phyloP scores from a whole-genome alignment of 23 tunicate genomes.

The Halocynthia aurantium region DNA sequence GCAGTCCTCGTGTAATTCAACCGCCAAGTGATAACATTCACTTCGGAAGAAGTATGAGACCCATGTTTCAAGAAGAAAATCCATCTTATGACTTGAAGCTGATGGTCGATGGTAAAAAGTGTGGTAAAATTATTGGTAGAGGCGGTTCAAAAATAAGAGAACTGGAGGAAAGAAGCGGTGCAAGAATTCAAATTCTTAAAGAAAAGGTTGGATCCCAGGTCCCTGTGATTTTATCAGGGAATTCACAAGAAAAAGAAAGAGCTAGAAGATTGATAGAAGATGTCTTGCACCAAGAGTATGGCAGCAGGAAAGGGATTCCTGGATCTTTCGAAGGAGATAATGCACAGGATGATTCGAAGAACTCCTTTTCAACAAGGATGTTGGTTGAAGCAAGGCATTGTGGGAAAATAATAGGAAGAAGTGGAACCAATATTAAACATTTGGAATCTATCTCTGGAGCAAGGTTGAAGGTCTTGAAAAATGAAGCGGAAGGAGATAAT shows the following conservation, averaged over 20 bases:
- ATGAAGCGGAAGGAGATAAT: not conserved
- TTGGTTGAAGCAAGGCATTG: not conserved
- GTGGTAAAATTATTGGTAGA: conserved; percentile 61
- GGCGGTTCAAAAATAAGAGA: conserved; percentile 74
- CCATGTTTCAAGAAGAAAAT: too few species aligned
- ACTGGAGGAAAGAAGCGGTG: conserved; percentile 49
- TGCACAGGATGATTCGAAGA: too few species aligned
- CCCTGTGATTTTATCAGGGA: conserved; percentile 16
- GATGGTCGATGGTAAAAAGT: conserved; percentile 21
- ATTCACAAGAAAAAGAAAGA: not conserved
- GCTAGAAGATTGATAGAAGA: not conserved
- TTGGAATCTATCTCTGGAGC: not conserved
- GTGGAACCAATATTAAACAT: not conserved
- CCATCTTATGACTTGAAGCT: not conserved
- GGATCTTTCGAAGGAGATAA: too few species aligned
- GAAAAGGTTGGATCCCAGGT: conserved; percentile 5
- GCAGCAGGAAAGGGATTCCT: not conserved
- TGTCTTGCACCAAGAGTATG: not conserved
- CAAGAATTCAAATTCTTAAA: conserved; percentile 42
- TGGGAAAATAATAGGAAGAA: not conserved
- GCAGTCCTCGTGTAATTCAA: too few species aligned
- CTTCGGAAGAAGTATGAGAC: too few species aligned
- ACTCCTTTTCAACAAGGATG: too few species aligned
- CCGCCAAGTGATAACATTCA: too few species aligned
- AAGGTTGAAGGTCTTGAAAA: not conserved